Conservation (phyloP, 2,888 invertebrate species). For the Eudemis profundana region DNA sequence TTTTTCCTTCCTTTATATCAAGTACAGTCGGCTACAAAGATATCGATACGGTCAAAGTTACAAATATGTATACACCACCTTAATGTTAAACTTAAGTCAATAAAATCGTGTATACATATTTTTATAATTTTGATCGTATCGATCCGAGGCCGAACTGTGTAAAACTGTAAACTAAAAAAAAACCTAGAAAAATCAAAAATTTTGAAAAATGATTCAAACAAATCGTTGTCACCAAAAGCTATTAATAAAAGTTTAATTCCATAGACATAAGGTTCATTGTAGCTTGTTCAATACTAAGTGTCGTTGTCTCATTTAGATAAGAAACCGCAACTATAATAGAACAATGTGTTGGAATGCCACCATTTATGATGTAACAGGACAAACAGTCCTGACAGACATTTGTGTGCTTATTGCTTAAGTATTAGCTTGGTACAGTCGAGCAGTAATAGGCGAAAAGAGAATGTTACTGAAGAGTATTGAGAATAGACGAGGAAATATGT, state of each 20-base stretch:
- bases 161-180: no score
- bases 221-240: neutral
- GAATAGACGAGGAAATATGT: no score
- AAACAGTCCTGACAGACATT: neutral
- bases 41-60: no score
- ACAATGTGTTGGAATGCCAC: neutral
- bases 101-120: no score
- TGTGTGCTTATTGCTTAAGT: neutral
- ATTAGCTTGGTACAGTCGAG: neutral
- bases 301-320: slow-evolving; percentile 12
- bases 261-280: neutral
- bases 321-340: neutral
- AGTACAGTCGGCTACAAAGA: no score
- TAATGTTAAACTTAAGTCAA: no score
- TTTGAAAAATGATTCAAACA: neutral
- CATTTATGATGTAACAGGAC: neutral
- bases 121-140: no score
- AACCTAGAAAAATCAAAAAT: neutral
- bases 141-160: no score
- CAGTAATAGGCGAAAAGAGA: no score
- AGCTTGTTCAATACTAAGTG: neutral
- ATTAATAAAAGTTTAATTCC: neutral
- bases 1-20: no score
- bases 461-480: no score
- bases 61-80: no score